phyloP scores from a whole-genome alignment of 2,888 invertebrate genomes.

The Drosophila picticornis region DNA sequence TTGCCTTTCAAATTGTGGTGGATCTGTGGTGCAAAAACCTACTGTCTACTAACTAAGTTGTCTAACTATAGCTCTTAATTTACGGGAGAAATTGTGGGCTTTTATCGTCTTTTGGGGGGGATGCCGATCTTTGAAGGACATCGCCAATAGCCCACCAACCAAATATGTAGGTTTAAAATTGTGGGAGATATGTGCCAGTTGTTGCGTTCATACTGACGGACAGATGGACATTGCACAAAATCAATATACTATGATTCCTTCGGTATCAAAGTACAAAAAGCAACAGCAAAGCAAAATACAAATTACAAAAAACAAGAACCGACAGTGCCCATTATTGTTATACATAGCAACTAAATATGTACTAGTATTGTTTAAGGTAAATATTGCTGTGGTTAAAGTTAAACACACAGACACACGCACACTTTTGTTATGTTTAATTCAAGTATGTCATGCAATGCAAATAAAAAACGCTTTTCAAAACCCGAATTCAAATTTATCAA shows the following conservation, averaged over 20 bases:
- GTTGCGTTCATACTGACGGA: background rate
- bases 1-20: background rate
- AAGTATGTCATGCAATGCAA: constrained; percentile 41
- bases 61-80: background rate
- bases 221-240: background rate
- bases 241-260: background rate
- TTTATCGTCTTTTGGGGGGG: background rate
- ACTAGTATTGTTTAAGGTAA: constrained; percentile 36
- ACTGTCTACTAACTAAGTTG: background rate
- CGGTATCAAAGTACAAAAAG: background rate
- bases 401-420: constrained; percentile 12
- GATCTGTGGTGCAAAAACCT: background rate
- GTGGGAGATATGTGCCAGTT: background rate
- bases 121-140: background rate
- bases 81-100: background rate
- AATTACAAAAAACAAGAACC: constrained; percentile 31
- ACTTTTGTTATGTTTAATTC: constrained; percentile 37
- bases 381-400: constrained; percentile 33
- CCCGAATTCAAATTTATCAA: constrained; percentile 24
- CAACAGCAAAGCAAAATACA: background rate
- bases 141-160: background rate
- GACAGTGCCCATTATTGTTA: constrained; percentile 73
- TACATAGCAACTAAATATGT: constrained; percentile 45
- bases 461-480: constrained; percentile 48
- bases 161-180: background rate